These are phyloP conservation scores for Hystrix cristata DNA, from an alignment of 2,113 vertebrate genomes.

Conservation along the genomic window DNA sequence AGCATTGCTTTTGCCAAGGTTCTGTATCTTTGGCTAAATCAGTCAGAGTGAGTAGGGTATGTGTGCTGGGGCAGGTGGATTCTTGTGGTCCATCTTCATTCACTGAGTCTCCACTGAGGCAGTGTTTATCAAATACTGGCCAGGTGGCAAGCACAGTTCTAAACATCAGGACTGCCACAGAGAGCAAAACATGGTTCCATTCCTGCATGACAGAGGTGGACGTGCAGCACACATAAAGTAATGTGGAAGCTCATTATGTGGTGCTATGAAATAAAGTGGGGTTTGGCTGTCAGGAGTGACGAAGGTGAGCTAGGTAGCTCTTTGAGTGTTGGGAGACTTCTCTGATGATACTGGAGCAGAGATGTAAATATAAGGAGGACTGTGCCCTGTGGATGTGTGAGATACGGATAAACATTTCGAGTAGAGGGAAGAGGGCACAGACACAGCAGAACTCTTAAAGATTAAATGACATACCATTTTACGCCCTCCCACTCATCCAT, in stretches of 20 bases:
- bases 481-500: neutral
- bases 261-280: too few relatives aligned
- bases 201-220: neutral
- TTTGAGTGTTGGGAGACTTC: neutral
- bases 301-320: neutral
- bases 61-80: neutral
- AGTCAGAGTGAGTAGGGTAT: neutral
- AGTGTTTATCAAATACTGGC: neutral
- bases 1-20: neutral
- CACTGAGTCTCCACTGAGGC: neutral
- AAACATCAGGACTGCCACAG: neutral
- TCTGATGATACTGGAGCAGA: neutral
- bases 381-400: rapidly evolving
- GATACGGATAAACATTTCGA: neutral
- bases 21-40: neutral
- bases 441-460: rapidly evolving
- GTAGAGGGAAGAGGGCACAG: neutral
- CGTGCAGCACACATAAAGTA: neutral
- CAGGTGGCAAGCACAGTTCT: neutral
- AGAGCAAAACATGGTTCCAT: neutral
- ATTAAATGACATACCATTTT: neutral
- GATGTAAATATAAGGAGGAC: neutral
- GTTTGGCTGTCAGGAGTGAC: neutral
- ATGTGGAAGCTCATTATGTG: neutral
- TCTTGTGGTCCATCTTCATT: rapidly evolving